Conservation (phyloP, 2,888 invertebrate genomes). For the Synanthedon andrenaeformis region DNA sequence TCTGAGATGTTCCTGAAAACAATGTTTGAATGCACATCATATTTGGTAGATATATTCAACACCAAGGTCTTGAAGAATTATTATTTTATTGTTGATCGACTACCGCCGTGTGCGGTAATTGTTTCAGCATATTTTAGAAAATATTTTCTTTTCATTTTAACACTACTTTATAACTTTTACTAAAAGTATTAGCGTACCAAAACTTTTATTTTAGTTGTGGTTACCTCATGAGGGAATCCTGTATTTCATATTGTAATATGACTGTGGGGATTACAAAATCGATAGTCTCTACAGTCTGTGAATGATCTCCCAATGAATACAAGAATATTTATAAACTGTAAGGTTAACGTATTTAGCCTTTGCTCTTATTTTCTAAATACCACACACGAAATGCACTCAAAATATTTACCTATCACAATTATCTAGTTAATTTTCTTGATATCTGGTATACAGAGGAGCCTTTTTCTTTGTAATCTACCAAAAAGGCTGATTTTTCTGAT, state of each 20-base stretch:
- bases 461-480: too few species aligned
- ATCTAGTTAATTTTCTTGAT: too few species aligned
- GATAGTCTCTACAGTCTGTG: background rate
- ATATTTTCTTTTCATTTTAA: background rate
- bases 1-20: too few species aligned
- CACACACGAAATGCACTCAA: too few species aligned
- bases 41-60: too few species aligned
- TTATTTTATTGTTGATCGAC: conserved; percentile 1
- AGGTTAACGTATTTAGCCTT: conserved; percentile 14
- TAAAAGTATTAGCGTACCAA: conserved; percentile 65
- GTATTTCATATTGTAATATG: background rate
- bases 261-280: background rate
- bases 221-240: conserved; percentile 3
- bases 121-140: conserved; percentile 1
- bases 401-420: too few species aligned
- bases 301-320: background rate
- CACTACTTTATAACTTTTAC: conserved; percentile 10
- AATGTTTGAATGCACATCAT: too few species aligned
- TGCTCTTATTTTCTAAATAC: conserved; percentile 39
- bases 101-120: conserved; percentile 2
- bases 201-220: conserved; percentile 50
- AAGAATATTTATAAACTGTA: background rate
- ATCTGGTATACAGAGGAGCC: too few species aligned
- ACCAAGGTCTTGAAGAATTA: too few species aligned
- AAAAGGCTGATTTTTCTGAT: too few species aligned